phyloP scores from a whole-genome alignment of 2,888 invertebrate genomes.

The Apotomis betuletana region DNA sequence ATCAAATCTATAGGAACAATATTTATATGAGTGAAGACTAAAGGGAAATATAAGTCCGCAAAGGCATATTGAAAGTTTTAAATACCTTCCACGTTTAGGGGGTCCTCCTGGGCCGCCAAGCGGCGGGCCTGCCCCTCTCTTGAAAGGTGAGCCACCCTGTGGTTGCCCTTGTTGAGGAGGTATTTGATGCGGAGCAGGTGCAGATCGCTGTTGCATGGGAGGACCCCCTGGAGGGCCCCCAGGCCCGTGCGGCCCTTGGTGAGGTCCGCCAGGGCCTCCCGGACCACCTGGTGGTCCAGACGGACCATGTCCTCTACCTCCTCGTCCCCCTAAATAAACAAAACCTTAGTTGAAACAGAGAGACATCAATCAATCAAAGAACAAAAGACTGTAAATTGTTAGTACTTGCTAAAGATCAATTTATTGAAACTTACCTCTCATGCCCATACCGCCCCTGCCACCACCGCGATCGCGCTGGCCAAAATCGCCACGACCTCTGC shows the following conservation, averaged over 20 bases:
- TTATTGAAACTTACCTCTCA: slow-evolving; percentile 65
- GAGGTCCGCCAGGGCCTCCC: slow-evolving; percentile 40
- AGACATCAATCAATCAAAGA: too few relatives aligned
- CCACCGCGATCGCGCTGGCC: slow-evolving; percentile 70
- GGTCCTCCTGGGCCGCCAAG: slow-evolving; percentile 71
- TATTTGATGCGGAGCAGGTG: slow-evolving; percentile 53
- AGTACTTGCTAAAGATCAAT: not conserved
- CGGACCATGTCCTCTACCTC: slow-evolving; percentile 63
- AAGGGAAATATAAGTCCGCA: too few relatives aligned
- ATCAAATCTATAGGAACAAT: slow-evolving; percentile 61
- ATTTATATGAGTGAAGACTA: not conserved
- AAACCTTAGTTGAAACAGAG: not conserved
- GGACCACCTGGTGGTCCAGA: slow-evolving; percentile 46
- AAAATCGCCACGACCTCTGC: slow-evolving; percentile 75
- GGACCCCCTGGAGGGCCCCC: slow-evolving; percentile 47
- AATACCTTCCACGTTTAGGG: slow-evolving; percentile 72
- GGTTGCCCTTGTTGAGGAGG: slow-evolving; percentile 46
- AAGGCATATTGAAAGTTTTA: too few relatives aligned
- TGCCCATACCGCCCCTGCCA: slow-evolving; percentile 74
- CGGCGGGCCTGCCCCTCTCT: slow-evolving; percentile 68
- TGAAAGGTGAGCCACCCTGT: slow-evolving; percentile 58
- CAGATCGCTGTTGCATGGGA: slow-evolving; percentile 48
- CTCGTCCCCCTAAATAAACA: slow-evolving; percentile 53
- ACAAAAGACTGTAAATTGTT: too few relatives aligned
- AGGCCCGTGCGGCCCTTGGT: slow-evolving; percentile 38